Evolutionary conservation across 2,888 invertebrate genomes (phyloP), one percentile per base, ranked within the genome.

Genomic region (Allygus modestus): DNA sequence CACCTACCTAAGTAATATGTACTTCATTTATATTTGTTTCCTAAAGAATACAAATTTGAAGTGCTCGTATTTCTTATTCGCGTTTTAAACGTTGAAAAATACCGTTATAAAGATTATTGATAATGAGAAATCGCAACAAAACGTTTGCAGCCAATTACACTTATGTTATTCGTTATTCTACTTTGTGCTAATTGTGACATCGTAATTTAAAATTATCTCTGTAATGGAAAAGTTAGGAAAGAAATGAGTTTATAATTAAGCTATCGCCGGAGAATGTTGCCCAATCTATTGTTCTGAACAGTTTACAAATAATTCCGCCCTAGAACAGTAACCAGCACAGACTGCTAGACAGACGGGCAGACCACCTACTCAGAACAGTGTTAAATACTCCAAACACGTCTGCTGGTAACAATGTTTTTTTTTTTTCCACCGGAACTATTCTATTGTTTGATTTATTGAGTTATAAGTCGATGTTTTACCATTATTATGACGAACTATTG

Each of bases 261-360:
- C 54, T 54, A 54, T 54, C 54, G 11, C 23, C 20, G 54, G 23
- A 23, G 54, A 54, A 23, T 54, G 54, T 54, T 54, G 23, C 54
- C 54, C 23, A 54, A 54, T 23, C 54, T 54, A 54, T 54, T 54
- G 54, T 54, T 46, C 54, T 54, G 15, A 37, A 54, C 20, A 15
- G 23, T 20, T 23, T 54, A 54, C 54, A 54, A 54, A 54, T 54
- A 54, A 54, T 54, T 54, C 23, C 20, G 20, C 23, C 54, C 54
- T 54, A 54, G 20, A 54, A 54, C 4, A 46, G 46, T 46, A 46
- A 46, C 46, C 15, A 46, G 46, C 2, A 1, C 37, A 37, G 37
- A 37, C 5, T 9, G n/a, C n/a, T n/a, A n/a, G n/a, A n/a, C 37
- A 37, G 37, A 37, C 37, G 11, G 37, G 11, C 37, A 37, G 46